Percentiles rank a stretch among this genome's conserved stretches.
These are phyloP conservation scores for Chloebia gouldiae DNA, from an alignment of 2,113 vertebrate species.

Conservation along the genomic window DNA sequence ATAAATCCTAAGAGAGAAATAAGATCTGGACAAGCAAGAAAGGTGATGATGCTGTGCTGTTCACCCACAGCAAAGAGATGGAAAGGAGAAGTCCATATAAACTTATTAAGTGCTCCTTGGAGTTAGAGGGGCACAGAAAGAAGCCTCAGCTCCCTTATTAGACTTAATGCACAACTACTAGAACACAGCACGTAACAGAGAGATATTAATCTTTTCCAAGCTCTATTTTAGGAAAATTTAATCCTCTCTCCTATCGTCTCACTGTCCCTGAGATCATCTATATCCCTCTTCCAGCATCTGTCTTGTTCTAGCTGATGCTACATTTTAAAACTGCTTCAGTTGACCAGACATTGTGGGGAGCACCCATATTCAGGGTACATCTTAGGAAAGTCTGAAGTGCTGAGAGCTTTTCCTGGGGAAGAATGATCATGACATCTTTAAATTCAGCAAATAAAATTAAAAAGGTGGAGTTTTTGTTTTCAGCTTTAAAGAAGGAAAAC, in stretches of 20 bases:
- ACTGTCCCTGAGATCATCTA: background rate
- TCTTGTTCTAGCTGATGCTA: background rate
- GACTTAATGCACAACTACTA: background rate
- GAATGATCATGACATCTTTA: background rate
- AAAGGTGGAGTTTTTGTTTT: fast-evolving
- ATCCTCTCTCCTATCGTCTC: background rate
- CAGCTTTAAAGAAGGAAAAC: background rate
- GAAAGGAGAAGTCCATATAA: background rate
- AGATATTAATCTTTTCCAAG: background rate
- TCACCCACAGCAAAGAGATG: background rate
- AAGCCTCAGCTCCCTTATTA: background rate
- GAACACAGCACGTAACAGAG: background rate
- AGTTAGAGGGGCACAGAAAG: background rate
- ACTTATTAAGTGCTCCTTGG: background rate
- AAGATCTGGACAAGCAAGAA: background rate
- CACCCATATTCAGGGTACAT: fast-evolving
- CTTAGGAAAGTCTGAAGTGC: background rate
- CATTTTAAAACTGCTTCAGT: background rate
- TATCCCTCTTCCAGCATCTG: background rate
- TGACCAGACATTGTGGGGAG: background rate
- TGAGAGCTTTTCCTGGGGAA: background rate
- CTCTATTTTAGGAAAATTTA: background rate
- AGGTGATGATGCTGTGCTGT: background rate
- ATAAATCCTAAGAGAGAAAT: background rate
- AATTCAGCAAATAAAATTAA: background rate